Base-by-base conservation (phyloP, 2,113 vertebrate species). In the Calidris pygmaea region DNA sequence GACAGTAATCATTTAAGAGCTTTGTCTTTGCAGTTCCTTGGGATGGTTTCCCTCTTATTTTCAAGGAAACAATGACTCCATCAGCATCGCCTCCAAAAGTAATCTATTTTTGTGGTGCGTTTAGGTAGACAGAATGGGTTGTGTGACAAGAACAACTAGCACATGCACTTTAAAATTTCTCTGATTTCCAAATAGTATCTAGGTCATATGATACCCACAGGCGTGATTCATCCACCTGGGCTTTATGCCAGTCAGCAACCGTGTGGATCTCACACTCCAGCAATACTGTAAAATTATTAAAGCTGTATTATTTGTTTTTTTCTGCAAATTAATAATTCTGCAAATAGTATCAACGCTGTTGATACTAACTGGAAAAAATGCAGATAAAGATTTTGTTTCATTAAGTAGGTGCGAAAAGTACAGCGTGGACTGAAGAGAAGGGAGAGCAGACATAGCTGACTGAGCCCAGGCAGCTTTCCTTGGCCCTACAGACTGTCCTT, bases 191-290 rank as follows among this genome's bases (percentile, higher is more conserved):
- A 63, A 41, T 58, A 82, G 56, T 87, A 85, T 95, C 77, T 97
- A 56, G 94, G 90, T 96, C 89, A 27, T 93, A 87, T 92, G 89
- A 85, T 95, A 66, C 80, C 86, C 89, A 41, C 37, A 82, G 88
- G 96, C 86, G 70, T 96, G 93, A 95, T 95, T 96, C 93, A 96
- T 80, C 76, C 70, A 95, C 94, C 86, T 94, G 89, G 95, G 94
- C 91, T 96, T 94, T 87, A 66, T 91, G 89, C 95, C 95, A 97
- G 55, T 75, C 48, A 89, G 86, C 56, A 84, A 85, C 76, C 75
- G 68, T 7, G 1, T 78, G 73, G 65, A 47, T 93, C 76, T 45
- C n/a, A 93, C 60, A 85, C 53, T 78, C 37, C 37, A 59, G 29
- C n/a, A 96, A 73, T 76, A 85, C 29, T 65, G 68, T 34, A 48